Evolutionary conservation across 2,113 vertebrate species (phyloP).

Genomic region (Camarhynchus parvulus): DNA sequence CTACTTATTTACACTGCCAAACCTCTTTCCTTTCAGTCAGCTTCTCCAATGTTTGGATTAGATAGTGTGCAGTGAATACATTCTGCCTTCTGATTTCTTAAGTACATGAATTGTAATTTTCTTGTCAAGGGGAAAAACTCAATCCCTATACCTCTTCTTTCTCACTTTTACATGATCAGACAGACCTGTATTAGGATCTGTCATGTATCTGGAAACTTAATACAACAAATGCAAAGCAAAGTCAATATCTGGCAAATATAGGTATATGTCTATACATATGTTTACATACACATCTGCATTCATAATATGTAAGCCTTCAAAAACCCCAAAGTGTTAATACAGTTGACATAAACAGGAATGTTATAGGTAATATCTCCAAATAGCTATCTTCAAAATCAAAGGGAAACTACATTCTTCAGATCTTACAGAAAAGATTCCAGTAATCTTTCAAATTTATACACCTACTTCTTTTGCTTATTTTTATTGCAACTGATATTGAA

Average conservation of each 20-base stretch:
- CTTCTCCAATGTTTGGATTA: background rate
- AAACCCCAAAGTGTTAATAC: background rate
- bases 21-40: background rate
- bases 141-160: background rate
- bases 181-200: background rate
- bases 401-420: background rate
- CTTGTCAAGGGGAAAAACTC: background rate
- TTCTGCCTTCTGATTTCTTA: background rate
- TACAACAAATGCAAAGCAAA: background rate
- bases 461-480: background rate
- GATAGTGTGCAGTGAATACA: background rate
- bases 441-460: background rate
- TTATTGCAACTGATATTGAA: background rate
- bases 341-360: fast-evolving
- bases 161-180: background rate
- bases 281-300: background rate
- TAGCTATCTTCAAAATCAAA: background rate
- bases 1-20: background rate
- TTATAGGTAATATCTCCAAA: background rate
- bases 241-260: background rate
- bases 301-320: background rate
- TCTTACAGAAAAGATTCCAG: background rate
- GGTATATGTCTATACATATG: background rate
- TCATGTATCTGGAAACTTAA: background rate
- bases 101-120: background rate